Conservation (phyloP, 2,797 vertebrate genomes). For the Sphaeramia orbicularis region DNA sequence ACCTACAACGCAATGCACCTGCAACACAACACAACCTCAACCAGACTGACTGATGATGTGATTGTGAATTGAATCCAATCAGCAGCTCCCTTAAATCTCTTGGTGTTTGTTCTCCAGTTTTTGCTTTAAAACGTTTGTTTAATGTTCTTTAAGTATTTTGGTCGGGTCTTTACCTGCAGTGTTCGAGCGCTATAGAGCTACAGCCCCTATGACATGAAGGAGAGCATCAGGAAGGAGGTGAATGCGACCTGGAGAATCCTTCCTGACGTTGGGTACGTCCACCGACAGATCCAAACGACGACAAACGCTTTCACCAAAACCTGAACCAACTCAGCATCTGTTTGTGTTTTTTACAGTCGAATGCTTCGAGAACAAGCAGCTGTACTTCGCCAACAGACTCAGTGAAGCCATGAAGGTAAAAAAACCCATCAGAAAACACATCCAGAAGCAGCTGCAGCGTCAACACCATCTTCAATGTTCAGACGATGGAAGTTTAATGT, state of each 20-base stretch:
- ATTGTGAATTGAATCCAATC: too few species aligned
- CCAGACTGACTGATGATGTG: too few species aligned
- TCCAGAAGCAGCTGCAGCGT: too few species aligned
- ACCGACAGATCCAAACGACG: neutral
- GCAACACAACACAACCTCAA: too few species aligned
- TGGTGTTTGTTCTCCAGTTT: too few species aligned
- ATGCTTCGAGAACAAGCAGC: constrained; percentile 95
- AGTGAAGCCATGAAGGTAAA: constrained; percentile 95
- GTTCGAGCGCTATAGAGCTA: constrained; percentile 95
- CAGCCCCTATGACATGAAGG: constrained; percentile 96
- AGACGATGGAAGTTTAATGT: too few species aligned
- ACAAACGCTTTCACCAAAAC: too few species aligned
- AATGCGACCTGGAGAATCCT: constrained; percentile 97
- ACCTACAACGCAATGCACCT: too few species aligned
- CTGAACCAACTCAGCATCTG: neutral
- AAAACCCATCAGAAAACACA: too few species aligned
- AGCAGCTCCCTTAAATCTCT: too few species aligned
- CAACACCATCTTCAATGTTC: too few species aligned
- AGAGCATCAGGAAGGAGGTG: constrained; percentile 96
- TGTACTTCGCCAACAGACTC: constrained; percentile 94
- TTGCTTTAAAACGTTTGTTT: too few species aligned
- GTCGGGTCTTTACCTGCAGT: constrained; percentile 77
- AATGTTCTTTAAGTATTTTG: neutral
- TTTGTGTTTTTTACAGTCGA: constrained; percentile 91
- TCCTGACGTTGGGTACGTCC: constrained; percentile 91